phyloP scores from a whole-genome alignment of 64 coral and sea anemone species.

The Montipora sp. region DNA sequence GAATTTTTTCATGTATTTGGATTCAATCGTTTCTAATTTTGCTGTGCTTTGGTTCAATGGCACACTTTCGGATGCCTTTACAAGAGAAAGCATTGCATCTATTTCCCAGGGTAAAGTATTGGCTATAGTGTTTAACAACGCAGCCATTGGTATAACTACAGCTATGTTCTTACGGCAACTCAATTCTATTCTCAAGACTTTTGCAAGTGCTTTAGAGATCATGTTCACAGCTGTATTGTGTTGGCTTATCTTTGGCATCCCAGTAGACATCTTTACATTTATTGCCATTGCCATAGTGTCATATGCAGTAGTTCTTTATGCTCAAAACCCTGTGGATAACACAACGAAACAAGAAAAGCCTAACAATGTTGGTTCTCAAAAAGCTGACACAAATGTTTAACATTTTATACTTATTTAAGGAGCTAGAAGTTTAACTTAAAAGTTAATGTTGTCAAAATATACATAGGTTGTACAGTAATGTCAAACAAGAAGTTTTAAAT shows the following conservation, averaged over 20 bases:
- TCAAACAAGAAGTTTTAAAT: background rate
- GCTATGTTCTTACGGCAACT: conserved; percentile 86
- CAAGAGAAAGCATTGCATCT: conserved; percentile 63
- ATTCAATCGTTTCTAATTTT: conserved; percentile 92
- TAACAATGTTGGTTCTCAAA: conserved; percentile 12
- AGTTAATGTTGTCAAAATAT: background rate
- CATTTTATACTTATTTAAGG: background rate
- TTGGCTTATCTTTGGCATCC: conserved; percentile 97
- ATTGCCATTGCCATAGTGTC: conserved; percentile 93
- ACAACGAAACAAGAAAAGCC: conserved; percentile 68
- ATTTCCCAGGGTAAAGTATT: conserved; percentile 79
- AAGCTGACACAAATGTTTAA: background rate
- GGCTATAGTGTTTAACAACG: conserved; percentile 89
- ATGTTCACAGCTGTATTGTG: conserved; percentile 96
- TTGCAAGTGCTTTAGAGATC: conserved; percentile 95
- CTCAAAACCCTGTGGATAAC: conserved; percentile 94
- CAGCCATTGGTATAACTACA: conserved; percentile 89
- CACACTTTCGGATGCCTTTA: conserved; percentile 72
- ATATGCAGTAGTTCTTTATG: conserved; percentile 91
- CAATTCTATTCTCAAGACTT: conserved; percentile 97
- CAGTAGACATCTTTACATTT: conserved; percentile 90
- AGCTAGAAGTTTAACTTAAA: no score
- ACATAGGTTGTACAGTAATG: background rate
- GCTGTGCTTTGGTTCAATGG: conserved; percentile 72
- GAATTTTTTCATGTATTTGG: conserved; percentile 95